Base-by-base conservation (phyloP, 2,113 vertebrate species). In the Aepyceros melampus region DNA sequence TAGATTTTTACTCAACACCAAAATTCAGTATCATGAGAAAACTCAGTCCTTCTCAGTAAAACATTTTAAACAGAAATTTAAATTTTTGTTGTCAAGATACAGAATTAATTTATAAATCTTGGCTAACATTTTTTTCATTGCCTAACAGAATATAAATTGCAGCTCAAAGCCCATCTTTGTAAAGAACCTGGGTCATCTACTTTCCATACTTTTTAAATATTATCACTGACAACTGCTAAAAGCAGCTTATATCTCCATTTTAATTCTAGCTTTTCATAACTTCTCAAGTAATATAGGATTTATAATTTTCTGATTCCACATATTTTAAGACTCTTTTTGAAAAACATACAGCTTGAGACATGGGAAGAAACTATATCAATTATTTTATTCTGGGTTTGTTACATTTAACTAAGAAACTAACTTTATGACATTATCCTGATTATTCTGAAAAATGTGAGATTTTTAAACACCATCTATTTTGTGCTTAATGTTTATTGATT, bases 381-480 rank as follows among this genome's bases (percentile, higher is more conserved):
- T 2, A 29, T 78, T 95, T 89, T 78, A 51, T 95, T 88, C 12
- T 45, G 87, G 10, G 2, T 76, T 14, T 89, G 23, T 71, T 19
- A 78, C 2, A 2, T 62, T 95, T 31, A 92, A 83, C 1, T 25
- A n/a, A 92, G 3, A 47, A 33, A 71, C 4, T 33, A 71, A n/a
- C 23, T 74, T 43, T 6, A 53, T 56, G 25, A 82, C 19, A 87
- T 43, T 16, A 90, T 76, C 2, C 16, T 87, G 3, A 78, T 89
- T 96, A 92, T 89, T 79, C 33, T 83, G 9, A 83, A 96, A 97
- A 74, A 87, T 16, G 40, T 31, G 81, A 93, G 7, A 87, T 74
- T 96, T 96, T 89, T 94, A 40, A 94, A 55, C 95, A 56, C 33
- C 6, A 45, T 49, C 11, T 88, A 87, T 3, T 67, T 93, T 33